Evolutionary conservation across 2,888 invertebrate genomes (phyloP).

Genomic region (Nymphalis urticae): DNA sequence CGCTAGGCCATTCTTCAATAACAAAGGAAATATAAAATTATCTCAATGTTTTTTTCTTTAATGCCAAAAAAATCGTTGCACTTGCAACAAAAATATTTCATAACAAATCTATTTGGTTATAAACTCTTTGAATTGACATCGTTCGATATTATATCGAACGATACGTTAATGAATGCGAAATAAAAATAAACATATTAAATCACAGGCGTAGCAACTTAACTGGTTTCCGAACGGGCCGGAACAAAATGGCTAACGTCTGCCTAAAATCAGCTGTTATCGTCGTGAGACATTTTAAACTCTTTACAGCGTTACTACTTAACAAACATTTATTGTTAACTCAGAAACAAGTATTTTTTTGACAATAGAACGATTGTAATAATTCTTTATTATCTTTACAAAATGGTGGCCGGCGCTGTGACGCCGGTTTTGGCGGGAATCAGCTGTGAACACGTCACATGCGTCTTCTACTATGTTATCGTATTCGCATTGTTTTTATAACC

Average conservation of each 20-base stretch:
- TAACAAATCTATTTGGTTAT: neutral
- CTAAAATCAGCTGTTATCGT: constrained; percentile 46
- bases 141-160: constrained; percentile 13
- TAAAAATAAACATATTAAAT: constrained; percentile 13
- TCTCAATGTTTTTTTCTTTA: constrained; percentile 2
- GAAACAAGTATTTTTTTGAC: constrained; percentile 32
- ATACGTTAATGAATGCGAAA: constrained; percentile 13
- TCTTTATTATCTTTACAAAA: constrained; percentile 24
- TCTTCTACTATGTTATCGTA: constrained; percentile 15
- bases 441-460: constrained; percentile 44
- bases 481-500: constrained; percentile 25
- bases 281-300: constrained; percentile 12
- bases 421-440: constrained; percentile 52
- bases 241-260: constrained; percentile 44
- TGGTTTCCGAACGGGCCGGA: constrained; percentile 41
- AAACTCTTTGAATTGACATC: neutral
- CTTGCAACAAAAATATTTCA: constrained; percentile 18
- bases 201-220: constrained; percentile 34
- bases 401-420: constrained; percentile 32
- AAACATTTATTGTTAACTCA: constrained; percentile 35
- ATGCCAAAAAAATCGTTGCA: constrained; percentile 20
- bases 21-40: constrained; percentile 32
- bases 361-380: constrained; percentile 28
- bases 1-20: constrained; percentile 22
- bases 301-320: constrained; percentile 4